Base-by-base conservation (phyloP, 2,113 vertebrate species). In the Heloderma charlesbogerti region DNA sequence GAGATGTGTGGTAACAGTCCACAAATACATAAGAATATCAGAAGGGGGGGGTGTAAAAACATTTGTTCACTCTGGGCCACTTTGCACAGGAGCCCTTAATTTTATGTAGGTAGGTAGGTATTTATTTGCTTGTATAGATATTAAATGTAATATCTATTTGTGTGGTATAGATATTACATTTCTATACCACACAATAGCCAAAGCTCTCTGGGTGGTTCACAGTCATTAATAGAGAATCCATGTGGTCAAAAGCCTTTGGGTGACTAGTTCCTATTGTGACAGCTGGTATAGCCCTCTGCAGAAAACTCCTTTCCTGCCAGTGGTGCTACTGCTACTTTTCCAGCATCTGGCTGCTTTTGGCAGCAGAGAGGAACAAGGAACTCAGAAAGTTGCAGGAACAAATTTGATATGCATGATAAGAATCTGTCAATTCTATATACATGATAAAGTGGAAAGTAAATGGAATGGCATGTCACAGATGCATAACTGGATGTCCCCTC, bases 401-500 rank as follows among this genome's bases (percentile, higher is more conserved):
- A 60, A 54, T 10, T 37, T 40, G 57, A 2, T 45, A 37, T 45
- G 57, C 66, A 16, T 63, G 37, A n/a, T 25, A 2, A 48, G n/a
- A 34, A 66, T 67, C 27, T 78, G 45, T 51, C 54, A 43, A 13
- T 78, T 34, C 71, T 0, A 84, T 90, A 31, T 25, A 63, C 54
- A 60, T 60, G 60, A 51, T 51, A 51, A 51, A 51, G 48, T 51
- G 48, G 48, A 22, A 20, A 18, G 16, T 63, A 63, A 63, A 63
- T 16, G 60, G 60, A 63, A 63, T 63, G 16, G 60, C 60, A 63
- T 22, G 18, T 5, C 12, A 16, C 15, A 22, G 0, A 0, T 25
- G 31, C 34, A 66, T 96, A 45, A 92, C 10, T 37, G 54, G 0
- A 0, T 75, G 0, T 48, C 54, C 5, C 88, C 29, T 80, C 27